Conservation (phyloP, 2,113 vertebrate genomes). For the Camelus bactrianus region DNA sequence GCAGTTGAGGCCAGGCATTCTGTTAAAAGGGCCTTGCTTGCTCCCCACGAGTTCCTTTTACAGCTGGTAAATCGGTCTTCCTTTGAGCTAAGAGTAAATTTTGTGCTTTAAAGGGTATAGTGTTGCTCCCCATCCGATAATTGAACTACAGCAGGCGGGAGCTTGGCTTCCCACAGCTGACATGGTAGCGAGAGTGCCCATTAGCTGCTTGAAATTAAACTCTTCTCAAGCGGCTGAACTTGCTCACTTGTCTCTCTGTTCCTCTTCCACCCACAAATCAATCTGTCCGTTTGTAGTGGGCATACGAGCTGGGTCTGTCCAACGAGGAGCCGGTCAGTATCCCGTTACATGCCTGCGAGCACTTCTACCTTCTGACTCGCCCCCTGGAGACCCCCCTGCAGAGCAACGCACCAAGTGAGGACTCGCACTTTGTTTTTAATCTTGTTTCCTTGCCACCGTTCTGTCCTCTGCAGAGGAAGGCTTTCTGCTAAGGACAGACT, state of each 20-base stretch:
- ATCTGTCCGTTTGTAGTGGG: conserved; percentile 92
- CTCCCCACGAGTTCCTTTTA: neutral
- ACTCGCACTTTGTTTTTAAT: conserved; percentile 57
- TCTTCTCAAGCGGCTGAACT: conserved; percentile 28
- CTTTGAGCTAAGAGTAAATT: neutral
- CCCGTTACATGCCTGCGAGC: conserved; percentile 97
- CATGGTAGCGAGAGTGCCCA: neutral
- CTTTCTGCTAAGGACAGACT: conserved; percentile 51
- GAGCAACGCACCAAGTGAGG: conserved; percentile 91
- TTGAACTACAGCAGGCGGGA: conserved; percentile 15
- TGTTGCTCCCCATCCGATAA: neutral
- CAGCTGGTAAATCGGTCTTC: neutral
- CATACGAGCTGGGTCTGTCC: conserved; percentile 97
- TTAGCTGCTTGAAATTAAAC: conserved; percentile 62
- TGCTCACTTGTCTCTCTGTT: conserved; percentile 75
- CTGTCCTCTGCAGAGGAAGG: conserved; percentile 57
- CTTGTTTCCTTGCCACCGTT: conserved; percentile 39
- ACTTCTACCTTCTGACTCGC: conserved; percentile 98
- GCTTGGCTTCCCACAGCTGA: neutral
- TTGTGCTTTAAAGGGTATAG: neutral
- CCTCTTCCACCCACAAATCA: conserved; percentile 66
- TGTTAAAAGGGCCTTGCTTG: conserved; percentile 5
- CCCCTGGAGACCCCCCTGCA: conserved; percentile 91
- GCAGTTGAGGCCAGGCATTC: neutral
- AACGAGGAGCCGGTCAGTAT: conserved; percentile 94